Conservation (phyloP, 2,888 invertebrate species). For the Chromoteleia sp. region DNA sequence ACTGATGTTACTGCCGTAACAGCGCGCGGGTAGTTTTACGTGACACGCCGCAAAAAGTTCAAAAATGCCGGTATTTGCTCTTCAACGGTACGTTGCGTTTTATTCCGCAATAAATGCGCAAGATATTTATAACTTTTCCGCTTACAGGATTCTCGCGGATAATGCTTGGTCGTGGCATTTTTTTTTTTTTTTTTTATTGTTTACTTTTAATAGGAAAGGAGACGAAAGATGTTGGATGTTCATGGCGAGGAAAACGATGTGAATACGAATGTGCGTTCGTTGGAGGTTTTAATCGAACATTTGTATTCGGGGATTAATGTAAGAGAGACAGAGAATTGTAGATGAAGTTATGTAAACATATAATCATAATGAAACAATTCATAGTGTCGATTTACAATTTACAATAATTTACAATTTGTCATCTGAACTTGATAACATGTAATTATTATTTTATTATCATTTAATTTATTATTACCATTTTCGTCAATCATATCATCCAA, state of each 20-base stretch:
- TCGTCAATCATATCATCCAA: too few relatives aligned
- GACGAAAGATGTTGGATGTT: slow-evolving; percentile 18
- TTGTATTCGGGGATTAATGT: too few relatives aligned
- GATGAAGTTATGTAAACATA: too few relatives aligned
- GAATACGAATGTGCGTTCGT: not conserved
- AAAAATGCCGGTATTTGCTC: slow-evolving; percentile 60
- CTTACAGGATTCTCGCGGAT: slow-evolving; percentile 54
- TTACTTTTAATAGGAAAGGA: slow-evolving; percentile 29
- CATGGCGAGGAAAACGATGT: not conserved
- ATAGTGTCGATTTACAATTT: too few relatives aligned
- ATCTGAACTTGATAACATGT: too few relatives aligned
- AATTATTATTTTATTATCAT: too few relatives aligned
- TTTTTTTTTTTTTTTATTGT: slow-evolving; percentile 32
- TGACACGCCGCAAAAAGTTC: slow-evolving; percentile 60
- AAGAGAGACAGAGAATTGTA: too few relatives aligned
- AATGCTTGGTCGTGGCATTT: slow-evolving; percentile 6
- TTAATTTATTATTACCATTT: too few relatives aligned
- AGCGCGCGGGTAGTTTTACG: slow-evolving; percentile 48
- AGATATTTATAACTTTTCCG: slow-evolving; percentile 65
- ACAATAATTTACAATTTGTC: too few relatives aligned
- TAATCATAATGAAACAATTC: too few relatives aligned
- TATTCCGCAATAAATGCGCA: slow-evolving; percentile 58
- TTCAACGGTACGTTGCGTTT: slow-evolving; percentile 64
- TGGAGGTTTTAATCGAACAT: not conserved
- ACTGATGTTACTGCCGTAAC: slow-evolving; percentile 61